These are phyloP conservation scores for Drosophila tropicalis DNA, from an alignment of 1,140 invertebrate genomes.

Conservation along the genomic window DNA sequence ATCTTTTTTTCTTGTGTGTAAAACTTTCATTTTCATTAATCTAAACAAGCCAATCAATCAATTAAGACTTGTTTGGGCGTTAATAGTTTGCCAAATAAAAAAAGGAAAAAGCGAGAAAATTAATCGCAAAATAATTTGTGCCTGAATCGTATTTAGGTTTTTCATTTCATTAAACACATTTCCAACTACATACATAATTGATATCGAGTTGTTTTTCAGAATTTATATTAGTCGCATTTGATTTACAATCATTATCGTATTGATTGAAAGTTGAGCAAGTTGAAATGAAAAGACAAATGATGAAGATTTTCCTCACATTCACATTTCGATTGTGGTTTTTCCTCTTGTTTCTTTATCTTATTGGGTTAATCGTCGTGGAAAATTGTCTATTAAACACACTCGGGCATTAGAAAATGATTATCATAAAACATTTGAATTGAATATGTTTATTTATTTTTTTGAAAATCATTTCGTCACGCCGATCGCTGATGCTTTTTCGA, in stretches of 20 bases:
- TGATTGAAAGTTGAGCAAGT: constrained; percentile 44
- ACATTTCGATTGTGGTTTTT: neutral
- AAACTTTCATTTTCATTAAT: constrained; percentile 74
- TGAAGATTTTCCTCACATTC: neutral
- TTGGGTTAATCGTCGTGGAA: constrained; percentile 38
- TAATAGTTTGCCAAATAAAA: constrained; percentile 15
- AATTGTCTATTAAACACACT: constrained; percentile 23
- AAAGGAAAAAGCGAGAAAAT: constrained; percentile 44
- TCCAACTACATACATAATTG: constrained; percentile 24
- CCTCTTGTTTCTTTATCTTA: constrained; percentile 34
- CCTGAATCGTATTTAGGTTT: constrained; percentile 57
- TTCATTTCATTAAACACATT: constrained; percentile 44
- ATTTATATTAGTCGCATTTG: constrained; percentile 45
- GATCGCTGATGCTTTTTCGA: constrained; percentile 3
- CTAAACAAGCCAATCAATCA: constrained; percentile 78
- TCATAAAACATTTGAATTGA: constrained; percentile 36
- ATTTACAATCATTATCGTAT: constrained; percentile 67
- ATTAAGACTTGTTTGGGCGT: constrained; percentile 55
- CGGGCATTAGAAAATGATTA: constrained; percentile 45
- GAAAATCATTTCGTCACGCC: constrained; percentile 35
- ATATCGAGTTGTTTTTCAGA: too few relatives aligned
- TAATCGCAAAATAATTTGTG: constrained; percentile 72
- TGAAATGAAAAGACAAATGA: constrained; percentile 15
- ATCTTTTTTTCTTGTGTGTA: neutral
- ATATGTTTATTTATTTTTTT: neutral